Evolutionary conservation across 1,140 invertebrate genomes (phyloP), one percentile per base, ranked within the genome.

Genomic region (Zaprionus camerounensis): DNA sequence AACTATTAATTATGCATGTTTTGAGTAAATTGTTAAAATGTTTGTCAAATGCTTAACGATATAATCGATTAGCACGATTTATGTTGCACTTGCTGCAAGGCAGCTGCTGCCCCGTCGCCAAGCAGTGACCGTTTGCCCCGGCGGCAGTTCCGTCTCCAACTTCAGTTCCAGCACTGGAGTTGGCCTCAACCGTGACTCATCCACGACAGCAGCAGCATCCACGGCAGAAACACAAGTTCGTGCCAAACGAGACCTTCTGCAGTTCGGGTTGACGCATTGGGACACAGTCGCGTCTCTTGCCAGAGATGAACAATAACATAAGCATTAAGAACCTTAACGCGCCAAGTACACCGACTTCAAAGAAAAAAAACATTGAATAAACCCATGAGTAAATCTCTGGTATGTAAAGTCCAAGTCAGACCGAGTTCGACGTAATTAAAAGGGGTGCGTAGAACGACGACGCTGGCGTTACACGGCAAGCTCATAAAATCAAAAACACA

Each of bases 1-100:
- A 82, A 69, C 69, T 85, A 82, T 90, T 90, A 90, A 90, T 85
- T 87, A 87, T 88, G 84, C 84, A 88, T 88, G 84, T 87, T 87
- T 81, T 74, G 71, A 72, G 80, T 79, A 78, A 81, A 81, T 80
- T 74, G 81, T 75, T 56, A 77, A 84, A 88, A 78, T 53, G 78
- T 59, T 75, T 90, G 85, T 90, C 78, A 88, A 84, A 79, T 70
- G 71, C 56, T 62, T 71, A 67, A 69, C 85, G 85, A 90, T 90
- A 82, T 76, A 80, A 90, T 90, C 85, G 85, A 85, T 90, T 90
- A 90, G 79, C 85, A 90, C 85, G 85, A 90, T 76, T 85, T 90
- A 90, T 85, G 85, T 77, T 90, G 85, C 85, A 88, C 82, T 86
- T 86, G 82, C 49, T 55, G 71, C 63, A 55, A 57, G 20, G 34